A percentile compares a stretch with the other conserved stretches of the same genome.
phyloP scores from a whole-genome alignment of 1,140 invertebrate genomes.

The Rhyzopertha dominica region DNA sequence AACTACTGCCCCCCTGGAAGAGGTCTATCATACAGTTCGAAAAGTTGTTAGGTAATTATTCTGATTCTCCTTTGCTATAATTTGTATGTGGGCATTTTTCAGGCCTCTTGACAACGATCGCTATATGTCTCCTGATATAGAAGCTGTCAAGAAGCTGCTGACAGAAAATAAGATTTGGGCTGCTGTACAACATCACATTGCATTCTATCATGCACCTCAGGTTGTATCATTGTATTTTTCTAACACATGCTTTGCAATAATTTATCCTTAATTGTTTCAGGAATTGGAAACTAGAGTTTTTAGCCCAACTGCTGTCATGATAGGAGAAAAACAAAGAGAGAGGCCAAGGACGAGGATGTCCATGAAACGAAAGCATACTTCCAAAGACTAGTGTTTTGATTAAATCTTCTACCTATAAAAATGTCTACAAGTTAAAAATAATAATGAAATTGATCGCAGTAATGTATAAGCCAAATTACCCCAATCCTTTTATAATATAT shows the following conservation, averaged over 20 bases:
- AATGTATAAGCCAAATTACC: too few relatives aligned
- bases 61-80: too few relatives aligned
- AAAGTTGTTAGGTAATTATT: conserved; percentile 48
- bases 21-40: conserved; percentile 62
- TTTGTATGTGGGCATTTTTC: conserved; percentile 19
- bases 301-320: conserved; percentile 45
- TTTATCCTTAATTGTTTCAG: conserved; percentile 29
- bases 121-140: conserved; percentile 65
- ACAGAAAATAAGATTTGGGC: conserved; percentile 56
- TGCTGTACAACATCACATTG: conserved; percentile 48
- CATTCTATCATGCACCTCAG: conserved; percentile 46
- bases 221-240: conserved; percentile 27
- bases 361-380: too few relatives aligned
- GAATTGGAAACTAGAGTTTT: conserved; percentile 48
- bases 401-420: too few relatives aligned
- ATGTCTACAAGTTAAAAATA: too few relatives aligned
- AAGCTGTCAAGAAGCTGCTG: conserved; percentile 54
- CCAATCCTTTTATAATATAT: too few relatives aligned
- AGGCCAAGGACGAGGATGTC: conserved; percentile 13
- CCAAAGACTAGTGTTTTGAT: too few relatives aligned
- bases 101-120: conserved; percentile 62
- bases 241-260: conserved; percentile 2
- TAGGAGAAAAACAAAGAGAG: conserved; percentile 34
- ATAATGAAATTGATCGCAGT: too few relatives aligned
- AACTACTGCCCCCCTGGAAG: conserved; percentile 64